phyloP scores from a whole-genome alignment of 2,888 invertebrate genomes.

The Trichogramma dendrolimi region DNA sequence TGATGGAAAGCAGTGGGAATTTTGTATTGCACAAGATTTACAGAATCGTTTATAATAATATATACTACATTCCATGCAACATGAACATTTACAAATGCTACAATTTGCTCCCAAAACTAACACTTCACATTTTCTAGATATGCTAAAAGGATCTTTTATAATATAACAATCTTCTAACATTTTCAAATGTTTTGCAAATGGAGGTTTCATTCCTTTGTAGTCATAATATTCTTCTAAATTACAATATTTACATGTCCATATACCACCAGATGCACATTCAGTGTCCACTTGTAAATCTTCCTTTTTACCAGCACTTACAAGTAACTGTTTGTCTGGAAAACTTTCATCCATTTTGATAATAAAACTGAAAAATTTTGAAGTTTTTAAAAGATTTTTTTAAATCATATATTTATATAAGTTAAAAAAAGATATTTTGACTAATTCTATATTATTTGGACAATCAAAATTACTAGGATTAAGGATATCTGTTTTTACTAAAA shows the following conservation, averaged over 20 bases:
- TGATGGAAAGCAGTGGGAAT: conserved; percentile 62
- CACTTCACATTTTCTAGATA: conserved; percentile 70
- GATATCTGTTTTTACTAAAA: conserved; percentile 7
- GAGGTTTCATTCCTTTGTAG: conserved; percentile 72
- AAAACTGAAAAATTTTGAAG: too few species aligned
- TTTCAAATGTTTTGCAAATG: conserved; percentile 65
- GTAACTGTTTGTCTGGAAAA: too few species aligned
- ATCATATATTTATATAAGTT: too few species aligned
- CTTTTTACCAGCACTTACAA: neutral
- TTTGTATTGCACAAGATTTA: conserved; percentile 62
- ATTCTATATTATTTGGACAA: neutral
- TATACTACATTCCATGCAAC: conserved; percentile 79
- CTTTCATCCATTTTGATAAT: too few species aligned
- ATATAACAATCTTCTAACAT: conserved; percentile 73
- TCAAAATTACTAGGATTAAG: neutral
- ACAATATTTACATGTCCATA: conserved; percentile 67
- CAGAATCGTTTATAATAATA: conserved; percentile 76
- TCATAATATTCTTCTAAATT: conserved; percentile 66
- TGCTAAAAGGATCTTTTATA: conserved; percentile 80
- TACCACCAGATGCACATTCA: conserved; percentile 36
- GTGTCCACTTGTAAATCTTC: conserved; percentile 6
- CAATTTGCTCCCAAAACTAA: conserved; percentile 76
- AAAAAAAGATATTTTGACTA: too few species aligned
- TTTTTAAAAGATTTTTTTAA: too few species aligned
- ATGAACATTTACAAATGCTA: conserved; percentile 61